Conservation (phyloP, 2,113 vertebrate species). For the Dipodomys ordii region DNA sequence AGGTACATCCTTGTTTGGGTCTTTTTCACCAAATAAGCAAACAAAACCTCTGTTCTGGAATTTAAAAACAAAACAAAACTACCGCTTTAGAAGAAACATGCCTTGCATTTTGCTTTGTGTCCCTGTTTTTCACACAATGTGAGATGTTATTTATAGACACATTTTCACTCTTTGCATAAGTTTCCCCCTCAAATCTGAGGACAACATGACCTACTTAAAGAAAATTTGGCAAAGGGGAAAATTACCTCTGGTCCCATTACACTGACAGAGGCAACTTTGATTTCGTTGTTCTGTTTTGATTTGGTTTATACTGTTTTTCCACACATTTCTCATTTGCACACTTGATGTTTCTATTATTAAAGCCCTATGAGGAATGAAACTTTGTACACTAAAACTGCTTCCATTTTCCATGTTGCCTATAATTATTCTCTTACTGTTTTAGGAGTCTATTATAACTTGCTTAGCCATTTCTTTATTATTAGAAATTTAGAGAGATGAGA, state of each 20-base stretch:
- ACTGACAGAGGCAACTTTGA: not conserved
- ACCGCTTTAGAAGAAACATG: not conserved
- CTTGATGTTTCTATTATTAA: not conserved
- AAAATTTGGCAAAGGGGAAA: not conserved
- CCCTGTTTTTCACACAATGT: not conserved
- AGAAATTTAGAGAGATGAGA: not conserved
- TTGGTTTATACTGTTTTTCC: not conserved
- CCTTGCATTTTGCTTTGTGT: not conserved
- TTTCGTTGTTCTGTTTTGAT: no score
- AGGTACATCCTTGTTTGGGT: not conserved
- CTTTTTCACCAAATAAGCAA: not conserved
- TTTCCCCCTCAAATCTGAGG: not conserved
- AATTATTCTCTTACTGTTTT: slow-evolving; percentile 40
- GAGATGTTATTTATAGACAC: not conserved
- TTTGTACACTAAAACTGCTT: not conserved
- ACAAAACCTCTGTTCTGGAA: not conserved
- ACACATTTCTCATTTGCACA: not conserved
- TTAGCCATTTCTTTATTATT: slow-evolving; percentile 42
- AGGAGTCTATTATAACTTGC: not conserved
- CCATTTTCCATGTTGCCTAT: slow-evolving; percentile 9
- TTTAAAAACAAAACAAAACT: not conserved
- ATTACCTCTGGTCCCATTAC: not conserved
- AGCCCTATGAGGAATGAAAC: not conserved
- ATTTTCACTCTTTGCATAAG: not conserved
- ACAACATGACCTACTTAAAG: not conserved